Evolutionary conservation across 1,140 invertebrate species (phyloP), one percentile per base, ranked within the genome.

Genomic region (Pachypeltis micranthus): DNA sequence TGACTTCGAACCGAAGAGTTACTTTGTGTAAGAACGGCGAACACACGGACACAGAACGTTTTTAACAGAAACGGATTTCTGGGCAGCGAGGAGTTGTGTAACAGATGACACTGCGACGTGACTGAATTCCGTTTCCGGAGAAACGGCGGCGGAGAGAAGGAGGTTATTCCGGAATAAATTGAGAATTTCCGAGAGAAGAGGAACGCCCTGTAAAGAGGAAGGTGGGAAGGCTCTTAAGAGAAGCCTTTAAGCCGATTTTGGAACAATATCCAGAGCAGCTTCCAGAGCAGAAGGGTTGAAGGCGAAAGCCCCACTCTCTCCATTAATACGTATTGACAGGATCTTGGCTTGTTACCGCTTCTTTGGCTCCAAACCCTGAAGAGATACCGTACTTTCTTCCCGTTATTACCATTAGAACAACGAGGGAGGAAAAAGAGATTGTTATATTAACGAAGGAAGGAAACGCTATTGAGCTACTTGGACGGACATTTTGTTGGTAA

Each of bases 141-240:
- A 56, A 7, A 14, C 1, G 3, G 25, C 19, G 54, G 54, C 2
- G 19, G 21, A 2, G 54, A 56, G 25, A 56, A 56, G 47, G 29
- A 59, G 57, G 57, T 27, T 29, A 59, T 59, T 59, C 31, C 57
- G n/a, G 57, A 59, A 59, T 59, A 59, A 59, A 59, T 59, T 31
- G 57, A 59, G 57, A 59, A 59, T 59, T 59, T 59, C 57, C 28
- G 1, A 14, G 47, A 51, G 23, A 21, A 3, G 47, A 51, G 19
- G 47, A 21, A 21, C 10, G 47, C 12, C 47, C 47, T 4, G 7
- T 21, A 10, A 10, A 51, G 47, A 21, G 47, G 47, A 51, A 51
- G 47, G 47, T 51, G 12, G 47, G 47, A 51, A 51, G 47, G 16
- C 57, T 29, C 57, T 31, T 29, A 59, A 19, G 29, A 31, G 57